Conservation (phyloP, 1,140 invertebrate species). For the Homarus americanus region DNA sequence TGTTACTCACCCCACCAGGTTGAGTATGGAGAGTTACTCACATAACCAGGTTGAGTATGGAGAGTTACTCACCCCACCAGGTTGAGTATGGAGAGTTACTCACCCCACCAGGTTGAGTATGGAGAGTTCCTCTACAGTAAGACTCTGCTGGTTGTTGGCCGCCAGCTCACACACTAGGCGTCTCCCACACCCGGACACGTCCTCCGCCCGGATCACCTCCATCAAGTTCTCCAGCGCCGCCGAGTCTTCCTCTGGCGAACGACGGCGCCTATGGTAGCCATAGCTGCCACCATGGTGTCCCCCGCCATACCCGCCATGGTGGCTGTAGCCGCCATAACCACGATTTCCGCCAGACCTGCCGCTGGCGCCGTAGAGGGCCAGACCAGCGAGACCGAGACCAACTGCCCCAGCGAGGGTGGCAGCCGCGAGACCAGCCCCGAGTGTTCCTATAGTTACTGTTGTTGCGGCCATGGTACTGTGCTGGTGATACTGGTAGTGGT, state of each 20-base stretch:
- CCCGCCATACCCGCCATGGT: not conserved
- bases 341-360: not conserved
- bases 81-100: not conserved
- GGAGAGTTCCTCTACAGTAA: not conserved
- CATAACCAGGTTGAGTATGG: no score
- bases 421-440: not conserved
- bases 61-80: no score
- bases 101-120: conserved; percentile 7
- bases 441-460: not conserved
- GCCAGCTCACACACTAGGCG: conserved; percentile 6
- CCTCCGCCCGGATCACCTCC: conserved; percentile 16
- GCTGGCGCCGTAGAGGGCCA: not conserved
- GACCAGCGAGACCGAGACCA: not conserved
- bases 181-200: not conserved
- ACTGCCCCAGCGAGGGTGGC: not conserved
- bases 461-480: no score
- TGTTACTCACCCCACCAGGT: conserved; percentile 16
- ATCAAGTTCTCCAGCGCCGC: conserved; percentile 5
- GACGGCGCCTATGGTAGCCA: not conserved
- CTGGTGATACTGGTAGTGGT: no score
- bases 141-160: not conserved
- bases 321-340: not conserved
- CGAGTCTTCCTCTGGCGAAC: not conserved
- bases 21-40: not conserved
- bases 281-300: not conserved